A percentile compares a stretch with the other conserved stretches of the same genome.
These are phyloP conservation scores for Dryoscopus gambensis DNA, from an alignment of 2,113 vertebrate species.

Conservation along the genomic window DNA sequence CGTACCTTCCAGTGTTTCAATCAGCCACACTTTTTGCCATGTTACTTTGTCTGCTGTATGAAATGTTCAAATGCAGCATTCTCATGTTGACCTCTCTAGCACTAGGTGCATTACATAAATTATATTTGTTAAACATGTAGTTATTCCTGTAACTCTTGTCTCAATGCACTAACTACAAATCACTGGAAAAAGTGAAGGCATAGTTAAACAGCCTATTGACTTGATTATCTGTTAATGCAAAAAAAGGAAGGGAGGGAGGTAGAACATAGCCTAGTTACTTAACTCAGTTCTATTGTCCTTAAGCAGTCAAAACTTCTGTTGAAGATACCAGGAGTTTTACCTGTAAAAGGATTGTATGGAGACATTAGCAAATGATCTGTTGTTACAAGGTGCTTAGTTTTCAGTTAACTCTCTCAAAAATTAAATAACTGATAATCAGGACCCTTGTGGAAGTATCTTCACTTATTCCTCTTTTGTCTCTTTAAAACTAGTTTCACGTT, in stretches of 20 bases:
- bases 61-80: constrained; percentile 67
- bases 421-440: constrained; percentile 40
- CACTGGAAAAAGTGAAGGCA: constrained; percentile 43
- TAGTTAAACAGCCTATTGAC: neutral
- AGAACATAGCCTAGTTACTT: neutral
- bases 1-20: constrained; percentile 40
- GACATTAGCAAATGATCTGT: neutral
- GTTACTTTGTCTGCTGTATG: constrained; percentile 75
- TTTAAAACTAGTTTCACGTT: constrained; percentile 93
- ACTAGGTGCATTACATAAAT: constrained; percentile 38
- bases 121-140: constrained; percentile 33
- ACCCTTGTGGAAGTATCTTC: constrained; percentile 67
- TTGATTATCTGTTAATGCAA: neutral
- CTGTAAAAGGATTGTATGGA: neutral
- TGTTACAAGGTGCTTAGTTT: neutral
- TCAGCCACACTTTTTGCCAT: constrained; percentile 69
- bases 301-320: constrained; percentile 1
- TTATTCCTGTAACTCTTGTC: constrained; percentile 1
- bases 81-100: constrained; percentile 52
- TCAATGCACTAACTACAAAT: neutral
- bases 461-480: constrained; percentile 87
- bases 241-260: neutral
- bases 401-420: constrained; percentile 10
- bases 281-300: neutral
- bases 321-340: neutral